Percentiles rank a stretch among this genome's conserved stretches.
Evolutionary conservation across 2,888 invertebrate genomes (phyloP).

Genomic region (Unio pictorum): DNA sequence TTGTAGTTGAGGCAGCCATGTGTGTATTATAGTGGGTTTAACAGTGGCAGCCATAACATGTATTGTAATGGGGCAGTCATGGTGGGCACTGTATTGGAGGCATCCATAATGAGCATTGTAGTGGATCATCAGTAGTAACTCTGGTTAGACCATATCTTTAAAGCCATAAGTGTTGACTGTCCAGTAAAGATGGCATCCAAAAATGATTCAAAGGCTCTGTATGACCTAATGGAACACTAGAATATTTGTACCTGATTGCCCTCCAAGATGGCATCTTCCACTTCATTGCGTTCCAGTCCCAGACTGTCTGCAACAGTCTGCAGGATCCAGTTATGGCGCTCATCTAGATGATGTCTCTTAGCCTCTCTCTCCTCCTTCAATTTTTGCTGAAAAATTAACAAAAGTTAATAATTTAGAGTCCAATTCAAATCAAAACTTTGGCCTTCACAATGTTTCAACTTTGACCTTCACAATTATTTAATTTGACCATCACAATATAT

Average conservation of each 20-base stretch:
- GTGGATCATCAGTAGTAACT: no score
- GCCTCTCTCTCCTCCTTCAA: constrained; percentile 71
- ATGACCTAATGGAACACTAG: not conserved
- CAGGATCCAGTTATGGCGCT: constrained; percentile 68
- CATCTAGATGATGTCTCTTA: constrained; percentile 69
- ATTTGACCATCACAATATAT: no score
- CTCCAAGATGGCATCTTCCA: constrained; percentile 70
- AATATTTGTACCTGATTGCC: constrained; percentile 64
- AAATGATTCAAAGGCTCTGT: not conserved
- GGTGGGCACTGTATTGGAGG: no score
- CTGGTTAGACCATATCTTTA: no score
- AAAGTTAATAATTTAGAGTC: not conserved
- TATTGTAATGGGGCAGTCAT: no score
- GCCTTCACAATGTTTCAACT: no score
- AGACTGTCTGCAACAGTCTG: constrained; percentile 69
- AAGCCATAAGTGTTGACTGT: not conserved
- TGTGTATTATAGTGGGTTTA: no score
- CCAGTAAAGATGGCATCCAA: not conserved
- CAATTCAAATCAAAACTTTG: no score
- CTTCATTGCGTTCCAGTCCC: constrained; percentile 68
- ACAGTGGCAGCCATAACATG: no score
- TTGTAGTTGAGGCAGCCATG: no score
- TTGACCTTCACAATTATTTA: no score
- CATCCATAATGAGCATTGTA: no score
- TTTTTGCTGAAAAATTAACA: constrained; percentile 65